A percentile compares a stretch with the other conserved stretches of the same genome.
Evolutionary conservation across 2,888 invertebrate species (phyloP).

Genomic region (Drosophila anomelani): DNA sequence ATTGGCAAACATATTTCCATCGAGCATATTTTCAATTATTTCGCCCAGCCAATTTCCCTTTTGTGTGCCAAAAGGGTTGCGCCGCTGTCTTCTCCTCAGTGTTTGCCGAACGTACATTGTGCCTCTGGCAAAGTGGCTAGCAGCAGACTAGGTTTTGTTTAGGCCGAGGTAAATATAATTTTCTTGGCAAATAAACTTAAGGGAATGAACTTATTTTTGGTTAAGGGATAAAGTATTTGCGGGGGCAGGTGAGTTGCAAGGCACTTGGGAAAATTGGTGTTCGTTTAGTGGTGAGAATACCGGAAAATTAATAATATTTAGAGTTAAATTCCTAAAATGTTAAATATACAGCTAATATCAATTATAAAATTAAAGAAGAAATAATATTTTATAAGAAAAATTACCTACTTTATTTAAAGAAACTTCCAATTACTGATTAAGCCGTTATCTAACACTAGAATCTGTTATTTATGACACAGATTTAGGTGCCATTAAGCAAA

Average conservation of each 20-base stretch:
- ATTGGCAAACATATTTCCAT: conserved; percentile 57
- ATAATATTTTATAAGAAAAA: no score
- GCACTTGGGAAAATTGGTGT: not conserved
- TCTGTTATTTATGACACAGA: no score
- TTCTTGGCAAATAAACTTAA: conserved; percentile 24
- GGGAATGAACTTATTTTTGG: conserved; percentile 12
- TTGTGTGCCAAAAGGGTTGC: conserved; percentile 34
- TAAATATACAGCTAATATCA: no score
- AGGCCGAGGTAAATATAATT: conserved; percentile 32
- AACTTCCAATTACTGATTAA: no score
- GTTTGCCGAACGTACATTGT: conserved; percentile 31
- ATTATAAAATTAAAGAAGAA: no score
- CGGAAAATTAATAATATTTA: no score
- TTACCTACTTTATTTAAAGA: no score
- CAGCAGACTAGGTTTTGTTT: conserved; percentile 19
- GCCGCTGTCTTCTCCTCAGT: conserved; percentile 13
- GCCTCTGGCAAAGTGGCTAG: conserved; percentile 32
- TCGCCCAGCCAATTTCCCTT: conserved; percentile 50
- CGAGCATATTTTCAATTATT: conserved; percentile 73
- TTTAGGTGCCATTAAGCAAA: no score
- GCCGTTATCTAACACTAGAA: no score
- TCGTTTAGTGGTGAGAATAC: no score
- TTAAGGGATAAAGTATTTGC: not conserved
- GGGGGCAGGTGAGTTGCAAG: not conserved
- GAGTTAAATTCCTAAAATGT: no score